phyloP scores from a whole-genome alignment of 2,888 invertebrate genomes.

The Venustoraphidia nigricollis region DNA sequence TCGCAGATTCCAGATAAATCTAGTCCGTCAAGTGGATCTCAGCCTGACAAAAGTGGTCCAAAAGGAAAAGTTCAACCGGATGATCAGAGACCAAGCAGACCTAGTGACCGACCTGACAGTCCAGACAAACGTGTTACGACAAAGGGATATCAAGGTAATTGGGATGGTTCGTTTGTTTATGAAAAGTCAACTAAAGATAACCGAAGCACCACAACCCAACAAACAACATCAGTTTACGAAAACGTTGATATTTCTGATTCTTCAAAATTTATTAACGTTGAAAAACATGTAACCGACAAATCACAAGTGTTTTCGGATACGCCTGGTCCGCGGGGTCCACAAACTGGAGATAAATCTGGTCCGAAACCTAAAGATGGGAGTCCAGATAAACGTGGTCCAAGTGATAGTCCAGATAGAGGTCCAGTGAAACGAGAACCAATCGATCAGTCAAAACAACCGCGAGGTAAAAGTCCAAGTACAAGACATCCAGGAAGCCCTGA shows the following conservation, averaged over 20 bases:
- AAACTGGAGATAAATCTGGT: not conserved
- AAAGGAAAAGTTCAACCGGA: conserved; percentile 15
- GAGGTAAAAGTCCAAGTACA: conserved; percentile 36
- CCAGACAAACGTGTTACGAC: conserved; percentile 6
- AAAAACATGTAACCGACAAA: conserved; percentile 26
- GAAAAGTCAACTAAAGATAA: conserved; percentile 18
- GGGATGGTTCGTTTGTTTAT: conserved; percentile 12
- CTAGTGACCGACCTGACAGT: conserved; percentile 8
- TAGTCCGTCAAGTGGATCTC: conserved; percentile 14
- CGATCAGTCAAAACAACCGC: conserved; percentile 35
- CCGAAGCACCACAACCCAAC: conserved; percentile 22
- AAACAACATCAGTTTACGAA: conserved; percentile 12
- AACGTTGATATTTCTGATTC: conserved; percentile 27
- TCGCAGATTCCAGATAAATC: conserved; percentile 21
- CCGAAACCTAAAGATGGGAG: conserved; percentile 26
- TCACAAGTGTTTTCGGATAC: conserved; percentile 34
- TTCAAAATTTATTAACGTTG: conserved; percentile 24
- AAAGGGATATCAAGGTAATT: conserved; percentile 9
- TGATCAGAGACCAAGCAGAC: conserved; percentile 19
- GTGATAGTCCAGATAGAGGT: conserved; percentile 21
- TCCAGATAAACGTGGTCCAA: conserved; percentile 15
- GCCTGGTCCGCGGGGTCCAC: conserved; percentile 25
- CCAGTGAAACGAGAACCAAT: conserved; percentile 24
- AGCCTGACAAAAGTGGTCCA: conserved; percentile 15
- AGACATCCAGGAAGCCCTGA: conserved; percentile 32